phyloP scores from a whole-genome alignment of 2,113 vertebrate species.

The pig (Sus scrofa) region T2T-Sscrofa CM000817.6:135896001-135896500 shows the following conservation, averaged over 20 bases:
- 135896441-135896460: background rate
- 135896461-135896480: background rate
- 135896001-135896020: slow-evolving; percentile 64
- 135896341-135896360: slow-evolving; percentile 48
- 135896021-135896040: slow-evolving; percentile 52
- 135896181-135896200: slow-evolving; percentile 55
- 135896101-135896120: slow-evolving; percentile 68
- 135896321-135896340: slow-evolving; percentile 53
- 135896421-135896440: background rate
- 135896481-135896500: background rate
- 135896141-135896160: slow-evolving; percentile 65
- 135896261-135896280: slow-evolving; percentile 54
- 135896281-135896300: background rate
- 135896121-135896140: slow-evolving; percentile 72
- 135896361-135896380: background rate
- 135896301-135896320: background rate
- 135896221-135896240: slow-evolving; percentile 73
- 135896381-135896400: background rate
- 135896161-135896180: slow-evolving; percentile 69
- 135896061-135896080: slow-evolving; percentile 71
- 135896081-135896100: slow-evolving; percentile 72
- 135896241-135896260: slow-evolving; percentile 58
- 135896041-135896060: slow-evolving; percentile 59
- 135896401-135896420: background rate
- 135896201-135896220: slow-evolving; percentile 67